A percentile compares a stretch with the other conserved stretches of the same genome.
Evolutionary conservation across 1,140 invertebrate species (phyloP).

Genomic region (Acromyrmex echinatior): DNA sequence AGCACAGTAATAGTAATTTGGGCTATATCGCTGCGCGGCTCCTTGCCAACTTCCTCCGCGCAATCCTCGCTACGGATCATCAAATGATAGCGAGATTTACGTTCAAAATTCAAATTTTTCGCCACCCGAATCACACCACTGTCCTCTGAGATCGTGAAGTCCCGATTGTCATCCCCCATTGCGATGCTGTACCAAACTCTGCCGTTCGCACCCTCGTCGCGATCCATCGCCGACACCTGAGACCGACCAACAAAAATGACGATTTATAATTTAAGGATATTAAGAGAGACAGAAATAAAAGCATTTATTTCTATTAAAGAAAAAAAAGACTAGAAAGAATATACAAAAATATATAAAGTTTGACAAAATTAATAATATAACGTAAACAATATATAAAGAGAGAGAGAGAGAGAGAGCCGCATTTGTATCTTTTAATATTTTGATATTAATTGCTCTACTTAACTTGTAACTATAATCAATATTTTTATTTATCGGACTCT

Average conservation of each 20-base stretch:
- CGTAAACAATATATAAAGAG: neutral
- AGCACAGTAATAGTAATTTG: conserved; percentile 91
- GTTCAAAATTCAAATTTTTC: conserved; percentile 96
- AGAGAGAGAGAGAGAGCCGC: neutral
- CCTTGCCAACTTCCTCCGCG: conserved; percentile 89
- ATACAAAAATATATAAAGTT: no score
- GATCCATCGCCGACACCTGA: conserved; percentile 95
- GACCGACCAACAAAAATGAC: neutral
- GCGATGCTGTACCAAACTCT: conserved; percentile 95
- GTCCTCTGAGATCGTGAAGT: conserved; percentile 96
- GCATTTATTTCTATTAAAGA: no score
- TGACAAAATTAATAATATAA: no score
- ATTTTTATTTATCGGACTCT: neutral
- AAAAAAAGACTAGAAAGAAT: no score
- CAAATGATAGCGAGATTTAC: conserved; percentile 93
- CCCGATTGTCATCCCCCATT: conserved; percentile 95
- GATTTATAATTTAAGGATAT: neutral
- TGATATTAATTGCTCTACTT: neutral
- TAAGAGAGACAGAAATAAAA: neutral
- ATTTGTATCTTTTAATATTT: conserved; percentile 3
- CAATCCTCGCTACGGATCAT: conserved; percentile 96
- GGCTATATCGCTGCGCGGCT: conserved; percentile 90
- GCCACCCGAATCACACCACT: conserved; percentile 95
- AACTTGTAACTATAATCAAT: neutral
- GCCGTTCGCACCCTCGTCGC: conserved; percentile 96